Evolutionary conservation across 2,113 vertebrate species (phyloP).

Genomic region (Excalfactoria chinensis): DNA sequence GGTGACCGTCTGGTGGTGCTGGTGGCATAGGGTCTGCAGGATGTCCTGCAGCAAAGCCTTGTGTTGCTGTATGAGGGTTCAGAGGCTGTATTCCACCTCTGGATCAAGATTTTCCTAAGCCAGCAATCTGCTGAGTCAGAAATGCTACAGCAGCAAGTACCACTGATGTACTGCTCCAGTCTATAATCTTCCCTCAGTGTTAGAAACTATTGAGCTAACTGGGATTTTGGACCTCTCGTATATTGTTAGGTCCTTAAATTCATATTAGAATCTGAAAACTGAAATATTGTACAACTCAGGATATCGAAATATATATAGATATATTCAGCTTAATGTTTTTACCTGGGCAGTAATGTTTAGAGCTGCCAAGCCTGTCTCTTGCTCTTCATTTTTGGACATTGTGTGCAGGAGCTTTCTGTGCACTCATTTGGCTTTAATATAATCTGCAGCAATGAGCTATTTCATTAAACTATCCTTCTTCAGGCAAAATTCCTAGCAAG

Average conservation of each 20-base stretch:
- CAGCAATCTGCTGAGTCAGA: background rate
- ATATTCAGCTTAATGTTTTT: background rate
- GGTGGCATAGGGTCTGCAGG: background rate
- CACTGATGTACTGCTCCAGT: background rate
- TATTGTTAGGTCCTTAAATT: background rate
- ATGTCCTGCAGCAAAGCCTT: background rate
- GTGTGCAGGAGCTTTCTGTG: background rate
- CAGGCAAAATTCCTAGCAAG: background rate
- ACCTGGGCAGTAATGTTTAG: background rate
- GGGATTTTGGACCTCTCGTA: background rate
- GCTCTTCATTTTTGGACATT: background rate
- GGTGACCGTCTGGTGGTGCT: background rate
- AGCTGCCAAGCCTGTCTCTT: background rate
- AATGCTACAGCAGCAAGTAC: background rate
- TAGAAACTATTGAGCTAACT: background rate
- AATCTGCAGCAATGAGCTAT: slow-evolving; percentile 9
- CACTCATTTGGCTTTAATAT: slow-evolving; percentile 22
- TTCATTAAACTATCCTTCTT: slow-evolving; percentile 44
- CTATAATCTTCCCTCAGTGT: background rate
- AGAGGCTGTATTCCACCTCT: background rate
- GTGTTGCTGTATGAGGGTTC: fast-evolving
- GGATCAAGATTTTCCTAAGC: background rate
- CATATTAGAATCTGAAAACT: background rate
- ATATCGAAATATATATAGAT: background rate
- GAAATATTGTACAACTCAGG: background rate